Evolutionary conservation across 2,797 vertebrate species (phyloP), one percentile per base, ranked within the genome.

Genomic region (Microtus obscurus): DNA sequence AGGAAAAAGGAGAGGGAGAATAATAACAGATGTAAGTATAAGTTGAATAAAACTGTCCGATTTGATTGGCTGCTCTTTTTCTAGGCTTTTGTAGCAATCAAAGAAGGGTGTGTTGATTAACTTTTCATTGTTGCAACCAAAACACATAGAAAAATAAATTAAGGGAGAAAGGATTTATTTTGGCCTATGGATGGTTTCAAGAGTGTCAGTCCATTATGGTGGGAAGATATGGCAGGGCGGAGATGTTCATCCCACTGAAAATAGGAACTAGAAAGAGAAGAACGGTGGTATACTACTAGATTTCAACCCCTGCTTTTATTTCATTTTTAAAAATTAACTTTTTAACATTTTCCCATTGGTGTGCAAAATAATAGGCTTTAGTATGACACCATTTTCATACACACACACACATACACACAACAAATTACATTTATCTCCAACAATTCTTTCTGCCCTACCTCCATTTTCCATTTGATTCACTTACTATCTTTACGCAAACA

Each of bases 51-150:
- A 94, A 74, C 74, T 92, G 27, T 63, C 25, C 12, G 63, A 2
- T 94, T 95, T 92, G 37, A 43, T 7, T 82, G 45, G 51, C 2
- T 79, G 23, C 13, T 86, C 2, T 71, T 95, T 93, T 83, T 67
- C 43, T 87, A 92, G 9, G 17, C 10, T 34, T 29, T 92, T 95
- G 71, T 1, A 90, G 4, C 71, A 87, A 93, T 61, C 40, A 81
- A 78, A 48, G 48, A 63, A 90, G 21, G 40, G 0, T 48, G 5
- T 27, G 13, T 45, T 16, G 25, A 88, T 61, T 37, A 37, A n/a
- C 17, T 77, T 65, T 63, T 61, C 59, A 48, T 37, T 45, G 13
- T 25, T 48, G 40, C 48, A 63, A 31, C 29, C 53, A 37, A 63
- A 34, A 16, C 14, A 65, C 87, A 4, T 0, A 12, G 25, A 8